These are phyloP conservation scores for Chelon auratus DNA, from an alignment of 2,797 vertebrate species.

Conservation along the genomic window DNA sequence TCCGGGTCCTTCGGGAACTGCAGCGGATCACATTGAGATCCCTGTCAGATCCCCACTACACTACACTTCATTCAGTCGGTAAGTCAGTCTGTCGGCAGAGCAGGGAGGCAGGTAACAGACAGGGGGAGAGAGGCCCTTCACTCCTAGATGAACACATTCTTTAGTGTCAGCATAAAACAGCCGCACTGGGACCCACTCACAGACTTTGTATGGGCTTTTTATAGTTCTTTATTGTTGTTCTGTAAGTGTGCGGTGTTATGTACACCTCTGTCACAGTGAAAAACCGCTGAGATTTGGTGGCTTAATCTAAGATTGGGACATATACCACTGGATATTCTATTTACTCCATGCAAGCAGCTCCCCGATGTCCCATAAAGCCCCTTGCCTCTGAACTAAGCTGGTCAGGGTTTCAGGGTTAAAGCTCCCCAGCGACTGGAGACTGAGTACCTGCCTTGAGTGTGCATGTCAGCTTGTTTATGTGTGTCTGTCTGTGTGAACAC, in stretches of 20 bases:
- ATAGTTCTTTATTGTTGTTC: constrained; percentile 4
- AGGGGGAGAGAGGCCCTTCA: constrained; percentile 59
- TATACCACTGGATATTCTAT: constrained; percentile 76
- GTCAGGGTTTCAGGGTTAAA: constrained; percentile 78
- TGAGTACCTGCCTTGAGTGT: constrained; percentile 69
- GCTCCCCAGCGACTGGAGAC: constrained; percentile 72
- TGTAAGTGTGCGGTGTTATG: not conserved
- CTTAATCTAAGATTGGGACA: constrained; percentile 72
- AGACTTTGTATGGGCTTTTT: constrained; percentile 44
- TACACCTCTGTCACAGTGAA: constrained; percentile 48
- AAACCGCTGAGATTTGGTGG: constrained; percentile 64
- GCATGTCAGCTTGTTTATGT: constrained; percentile 59
- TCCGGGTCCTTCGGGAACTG: constrained; percentile 52
- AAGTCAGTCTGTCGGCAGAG: constrained; percentile 34
- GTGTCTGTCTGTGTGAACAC: constrained; percentile 38
- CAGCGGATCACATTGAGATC: constrained; percentile 63
- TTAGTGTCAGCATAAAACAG: constrained; percentile 73
- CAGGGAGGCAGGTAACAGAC: constrained; percentile 56
- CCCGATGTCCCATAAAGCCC: constrained; percentile 76
- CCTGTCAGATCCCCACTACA: constrained; percentile 64
- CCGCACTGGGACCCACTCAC: constrained; percentile 62
- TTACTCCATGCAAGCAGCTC: constrained; percentile 70
- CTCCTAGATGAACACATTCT: constrained; percentile 69
- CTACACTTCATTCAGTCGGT: constrained; percentile 57
- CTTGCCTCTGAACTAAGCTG: constrained; percentile 74